Base-by-base conservation (phyloP, 2,113 vertebrate species). In the Takifugu flavidus region DNA sequence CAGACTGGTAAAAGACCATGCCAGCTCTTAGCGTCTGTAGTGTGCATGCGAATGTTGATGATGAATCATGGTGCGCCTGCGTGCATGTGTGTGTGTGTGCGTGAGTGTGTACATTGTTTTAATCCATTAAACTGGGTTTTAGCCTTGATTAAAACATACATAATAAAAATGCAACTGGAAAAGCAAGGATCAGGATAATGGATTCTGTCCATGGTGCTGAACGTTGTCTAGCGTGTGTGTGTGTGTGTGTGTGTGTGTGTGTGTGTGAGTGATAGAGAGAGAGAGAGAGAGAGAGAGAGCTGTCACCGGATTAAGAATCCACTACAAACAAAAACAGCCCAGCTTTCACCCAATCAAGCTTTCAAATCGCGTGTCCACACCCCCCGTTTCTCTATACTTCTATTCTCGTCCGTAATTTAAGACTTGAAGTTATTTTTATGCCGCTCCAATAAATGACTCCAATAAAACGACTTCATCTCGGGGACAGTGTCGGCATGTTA, bases 181-280 rank as follows among this genome's bases (percentile, higher is more conserved):
- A 13, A 25, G 26, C 5, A 25, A 27, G 25, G 50, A 11, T 52
- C 50, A 52, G 47, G 47, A n/a, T n/a, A 25, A 59, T 62, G 59
- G 82, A 56, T 59, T 78, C 90, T 91, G 86, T 90, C 89, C 90
- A 70, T 80, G 89, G 90, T 91, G 78, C 90, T 91, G 90, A 89
- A 86, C 3, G 31, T 43, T 15, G 6, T 10, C 20, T 20, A 25
- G 44, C 34, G 61, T 47, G 60, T 6, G 53, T 47, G 49, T 15
- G 31, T 34, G 31, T 34, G 31, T 34, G 31, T 34, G 31, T 34
- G 31, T 34, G 31, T 10, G 34, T 39, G 34, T 39, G 34, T 10
- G 34, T 39, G 34, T 39, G 34, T 39, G 29, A 4, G 29, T 31
- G 29, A 20, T 31, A 31, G 4, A 39, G 11, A 39, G 7, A 39